Percentiles rank a stretch among this genome's conserved stretches.
Conservation (phyloP, 2,797 vertebrate species). For the Paratrypauchen microcephalus region DNA sequence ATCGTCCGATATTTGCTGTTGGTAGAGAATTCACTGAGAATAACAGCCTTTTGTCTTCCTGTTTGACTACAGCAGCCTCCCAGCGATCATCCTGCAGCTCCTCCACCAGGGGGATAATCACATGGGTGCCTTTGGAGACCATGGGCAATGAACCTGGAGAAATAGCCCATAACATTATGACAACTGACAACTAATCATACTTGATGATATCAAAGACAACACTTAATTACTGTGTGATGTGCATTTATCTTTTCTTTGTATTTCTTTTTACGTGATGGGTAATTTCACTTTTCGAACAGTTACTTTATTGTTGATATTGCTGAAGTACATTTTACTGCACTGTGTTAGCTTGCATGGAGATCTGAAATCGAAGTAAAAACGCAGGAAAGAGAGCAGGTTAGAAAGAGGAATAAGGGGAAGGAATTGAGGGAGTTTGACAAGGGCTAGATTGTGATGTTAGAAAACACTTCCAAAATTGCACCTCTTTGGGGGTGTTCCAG, state of each 20-base stretch:
- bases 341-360: not conserved
- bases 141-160: constrained; percentile 67
- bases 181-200: too few relatives aligned
- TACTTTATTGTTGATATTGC: too few relatives aligned
- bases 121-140: constrained; percentile 79
- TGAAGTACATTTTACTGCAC: too few relatives aligned
- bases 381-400: not conserved
- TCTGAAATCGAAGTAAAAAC: not conserved
- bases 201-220: not conserved
- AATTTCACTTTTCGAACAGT: not conserved
- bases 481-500: not conserved
- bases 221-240: not conserved
- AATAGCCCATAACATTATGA: not conserved
- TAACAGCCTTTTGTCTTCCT: constrained; percentile 58
- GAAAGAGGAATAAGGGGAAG: not conserved
- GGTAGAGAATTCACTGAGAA: constrained; percentile 78
- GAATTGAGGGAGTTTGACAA: not conserved
- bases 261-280: not conserved
- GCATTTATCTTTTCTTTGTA: not conserved
- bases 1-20: constrained; percentile 78
- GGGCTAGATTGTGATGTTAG: not conserved
- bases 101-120: constrained; percentile 76
- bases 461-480: constrained; percentile 1
- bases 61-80: constrained; percentile 76
- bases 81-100: constrained; percentile 68